Conservation (phyloP, 1,140 invertebrate species). For the Pseudomyrmex gracilis region DNA sequence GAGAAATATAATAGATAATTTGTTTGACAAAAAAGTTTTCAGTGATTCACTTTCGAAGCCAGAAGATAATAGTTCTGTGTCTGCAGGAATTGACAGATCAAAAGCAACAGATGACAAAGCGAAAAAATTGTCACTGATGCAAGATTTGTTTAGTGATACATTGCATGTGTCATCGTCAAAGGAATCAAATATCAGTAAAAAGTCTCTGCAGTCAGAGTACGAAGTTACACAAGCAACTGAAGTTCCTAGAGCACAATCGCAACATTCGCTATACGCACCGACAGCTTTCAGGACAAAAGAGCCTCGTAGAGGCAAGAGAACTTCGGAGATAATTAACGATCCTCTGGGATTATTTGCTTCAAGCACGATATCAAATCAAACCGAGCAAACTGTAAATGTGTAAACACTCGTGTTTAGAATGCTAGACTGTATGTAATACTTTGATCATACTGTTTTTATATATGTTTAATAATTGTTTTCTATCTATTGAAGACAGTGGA, state of each 20-base stretch:
- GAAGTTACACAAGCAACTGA: conserved; percentile 53
- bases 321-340: conserved; percentile 71
- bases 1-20: conserved; percentile 68
- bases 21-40: conserved; percentile 73
- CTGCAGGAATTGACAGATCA: conserved; percentile 49
- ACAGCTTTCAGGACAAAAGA: conserved; percentile 68
- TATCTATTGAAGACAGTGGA: conserved; percentile 56
- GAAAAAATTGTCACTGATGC: conserved; percentile 74
- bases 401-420: not conserved
- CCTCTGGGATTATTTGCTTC: conserved; percentile 77
- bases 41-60: conserved; percentile 16
- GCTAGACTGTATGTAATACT: not conserved
- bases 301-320: conserved; percentile 75
- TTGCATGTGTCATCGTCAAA: conserved; percentile 47
- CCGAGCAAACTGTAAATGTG: conserved; percentile 55
- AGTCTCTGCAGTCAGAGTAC: conserved; percentile 26
- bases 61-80: conserved; percentile 2
- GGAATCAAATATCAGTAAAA: conserved; percentile 42
- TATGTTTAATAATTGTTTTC: conserved; percentile 28
- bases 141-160: conserved; percentile 76
- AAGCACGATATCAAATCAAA: conserved; percentile 45
- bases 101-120: conserved; percentile 60
- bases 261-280: conserved; percentile 55
- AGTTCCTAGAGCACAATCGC: conserved; percentile 37
- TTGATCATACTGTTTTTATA: conserved; percentile 14